Percentiles rank a stretch among this genome's conserved stretches.
Conservation (phyloP, 2,113 vertebrate genomes). For the Synchiropus splendidus region DNA sequence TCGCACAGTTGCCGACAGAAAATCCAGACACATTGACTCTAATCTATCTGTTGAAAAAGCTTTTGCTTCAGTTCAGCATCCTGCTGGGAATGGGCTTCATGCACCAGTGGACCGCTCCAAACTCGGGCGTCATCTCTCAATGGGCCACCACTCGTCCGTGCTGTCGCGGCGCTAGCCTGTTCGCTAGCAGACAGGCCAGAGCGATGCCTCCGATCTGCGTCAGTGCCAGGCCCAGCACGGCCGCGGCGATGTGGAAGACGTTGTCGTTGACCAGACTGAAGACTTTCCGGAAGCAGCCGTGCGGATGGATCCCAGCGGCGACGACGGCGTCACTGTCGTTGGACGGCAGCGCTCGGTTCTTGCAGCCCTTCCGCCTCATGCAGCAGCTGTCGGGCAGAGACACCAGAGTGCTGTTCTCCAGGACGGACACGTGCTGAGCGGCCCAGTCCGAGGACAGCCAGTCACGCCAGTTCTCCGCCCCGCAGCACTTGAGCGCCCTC, state of each 20-base stretch:
- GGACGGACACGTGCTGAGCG: constrained; percentile 43
- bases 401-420: constrained; percentile 46
- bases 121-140: constrained; percentile 7
- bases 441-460: constrained; percentile 79
- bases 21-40: no score
- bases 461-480: constrained; percentile 75
- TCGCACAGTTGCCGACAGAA: no score
- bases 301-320: constrained; percentile 52
- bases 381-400: constrained; percentile 83
- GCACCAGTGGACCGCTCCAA: no score
- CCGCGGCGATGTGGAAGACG: constrained; percentile 71
- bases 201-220: constrained; percentile 71
- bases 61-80: no score
- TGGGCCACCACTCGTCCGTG: constrained; percentile 43
- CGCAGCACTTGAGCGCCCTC: constrained; percentile 73
- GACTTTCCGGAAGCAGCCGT: constrained; percentile 77
- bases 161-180: constrained; percentile 52
- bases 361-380: constrained; percentile 66
- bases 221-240: constrained; percentile 73
- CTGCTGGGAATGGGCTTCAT: no score
- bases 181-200: constrained; percentile 73
- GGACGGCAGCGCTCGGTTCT: constrained; percentile 55
- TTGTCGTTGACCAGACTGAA: constrained; percentile 76
- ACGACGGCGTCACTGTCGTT: constrained; percentile 27
- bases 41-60: no score